These are phyloP conservation scores for Ceratotherium simum DNA, from an alignment of 2,113 vertebrate species.

Conservation along the genomic window DNA sequence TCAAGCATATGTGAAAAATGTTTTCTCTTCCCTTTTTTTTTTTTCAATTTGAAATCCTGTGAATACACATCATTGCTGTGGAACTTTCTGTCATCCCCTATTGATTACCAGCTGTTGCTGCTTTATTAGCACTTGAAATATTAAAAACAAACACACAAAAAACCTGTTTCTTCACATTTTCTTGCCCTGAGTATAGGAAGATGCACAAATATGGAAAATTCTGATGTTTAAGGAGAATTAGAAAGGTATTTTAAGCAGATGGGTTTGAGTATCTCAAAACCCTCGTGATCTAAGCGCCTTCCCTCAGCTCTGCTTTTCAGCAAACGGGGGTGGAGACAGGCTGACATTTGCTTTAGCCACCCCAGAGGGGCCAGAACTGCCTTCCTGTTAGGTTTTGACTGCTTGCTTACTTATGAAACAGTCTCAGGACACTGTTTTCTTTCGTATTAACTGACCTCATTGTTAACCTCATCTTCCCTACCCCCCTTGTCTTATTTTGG, in stretches of 20 bases:
- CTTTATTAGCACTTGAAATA: not conserved
- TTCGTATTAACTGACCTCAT: slow-evolving; percentile 24
- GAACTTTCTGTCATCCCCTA: not conserved
- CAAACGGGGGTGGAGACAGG: not conserved
- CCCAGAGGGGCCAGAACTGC: not conserved
- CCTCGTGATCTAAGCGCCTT: not conserved
- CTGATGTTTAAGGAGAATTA: slow-evolving; percentile 35
- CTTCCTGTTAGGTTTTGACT: slow-evolving; percentile 40
- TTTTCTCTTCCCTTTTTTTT: not conserved
- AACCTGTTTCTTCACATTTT: not conserved
- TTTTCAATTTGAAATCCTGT: not conserved
- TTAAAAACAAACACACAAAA: not conserved
- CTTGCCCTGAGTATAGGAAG: not conserved
- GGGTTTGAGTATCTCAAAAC: not conserved
- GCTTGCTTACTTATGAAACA: not conserved
- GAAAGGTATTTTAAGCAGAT: slow-evolving; percentile 25
- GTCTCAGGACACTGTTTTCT: not conserved
- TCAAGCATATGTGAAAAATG: not conserved
- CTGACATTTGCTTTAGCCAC: not conserved
- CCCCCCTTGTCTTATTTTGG: not conserved
- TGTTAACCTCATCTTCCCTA: slow-evolving; percentile 10
- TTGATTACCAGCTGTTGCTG: slow-evolving; percentile 20
- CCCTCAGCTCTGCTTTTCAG: not conserved
- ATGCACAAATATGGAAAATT: not conserved
- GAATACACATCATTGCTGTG: not conserved